phyloP scores from a whole-genome alignment of 2,888 invertebrate species.

The Rhogogaster chlorosoma region DNA sequence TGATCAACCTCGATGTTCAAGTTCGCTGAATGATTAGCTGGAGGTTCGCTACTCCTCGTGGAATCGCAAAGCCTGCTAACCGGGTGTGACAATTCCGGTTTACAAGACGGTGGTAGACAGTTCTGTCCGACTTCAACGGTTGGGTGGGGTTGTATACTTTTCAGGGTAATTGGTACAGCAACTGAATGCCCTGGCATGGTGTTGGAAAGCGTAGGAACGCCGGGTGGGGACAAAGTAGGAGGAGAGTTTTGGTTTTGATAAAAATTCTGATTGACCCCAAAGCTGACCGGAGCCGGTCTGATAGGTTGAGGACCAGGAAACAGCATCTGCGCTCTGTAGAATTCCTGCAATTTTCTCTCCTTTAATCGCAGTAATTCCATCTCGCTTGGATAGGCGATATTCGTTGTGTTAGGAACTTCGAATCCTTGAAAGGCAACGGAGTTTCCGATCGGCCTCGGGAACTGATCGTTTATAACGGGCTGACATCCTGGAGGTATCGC shows the following conservation, averaged over 20 bases:
- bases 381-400: conserved; percentile 53
- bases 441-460: conserved; percentile 13
- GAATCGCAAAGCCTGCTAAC: conserved; percentile 70
- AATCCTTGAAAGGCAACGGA: conserved; percentile 52
- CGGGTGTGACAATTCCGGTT: conserved; percentile 69
- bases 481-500: conserved; percentile 22
- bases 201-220: conserved; percentile 15
- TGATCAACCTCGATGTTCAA: conserved; percentile 25
- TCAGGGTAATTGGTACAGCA: background rate
- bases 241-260: conserved; percentile 38
- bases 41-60: conserved; percentile 52
- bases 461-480: conserved; percentile 35
- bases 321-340: conserved; percentile 60
- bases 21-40: conserved; percentile 30
- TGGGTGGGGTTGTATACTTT: conserved; percentile 20
- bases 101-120: conserved; percentile 48
- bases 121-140: background rate
- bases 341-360: conserved; percentile 62
- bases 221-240: conserved; percentile 23
- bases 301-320: conserved; percentile 44
- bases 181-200: background rate
- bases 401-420: conserved; percentile 55
- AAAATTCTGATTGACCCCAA: conserved; percentile 26
- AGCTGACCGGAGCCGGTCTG: conserved; percentile 46
- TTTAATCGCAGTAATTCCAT: conserved; percentile 59